phyloP scores from a whole-genome alignment of 2,888 invertebrate genomes.

The Amphipoea lucens region DNA sequence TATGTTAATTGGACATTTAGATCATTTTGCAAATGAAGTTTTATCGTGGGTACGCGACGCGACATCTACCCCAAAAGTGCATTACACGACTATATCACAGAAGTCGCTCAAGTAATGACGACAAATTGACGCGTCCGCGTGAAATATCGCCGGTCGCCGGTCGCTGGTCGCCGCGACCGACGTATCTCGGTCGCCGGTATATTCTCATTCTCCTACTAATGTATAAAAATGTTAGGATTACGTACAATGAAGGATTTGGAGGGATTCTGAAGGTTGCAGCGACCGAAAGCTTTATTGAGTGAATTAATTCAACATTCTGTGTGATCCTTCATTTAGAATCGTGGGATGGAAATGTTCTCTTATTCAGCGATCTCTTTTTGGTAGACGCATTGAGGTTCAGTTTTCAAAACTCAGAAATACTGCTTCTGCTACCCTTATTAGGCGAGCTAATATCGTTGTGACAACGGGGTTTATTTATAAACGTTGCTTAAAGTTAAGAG shows the following conservation, averaged over 20 bases:
- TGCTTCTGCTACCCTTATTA: background rate
- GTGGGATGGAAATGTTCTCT: conserved; percentile 39
- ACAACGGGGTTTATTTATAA: too few relatives aligned
- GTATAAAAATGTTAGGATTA: conserved; percentile 71
- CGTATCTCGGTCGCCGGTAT: conserved; percentile 51
- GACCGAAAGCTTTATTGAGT: conserved; percentile 58
- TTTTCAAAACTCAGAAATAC: background rate
- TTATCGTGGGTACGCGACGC: conserved; percentile 41
- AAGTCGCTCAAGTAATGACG: conserved; percentile 70
- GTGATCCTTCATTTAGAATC: conserved; percentile 55
- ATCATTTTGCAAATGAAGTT: conserved; percentile 39
- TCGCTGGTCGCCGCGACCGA: conserved; percentile 31
- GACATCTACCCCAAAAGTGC: conserved; percentile 58
- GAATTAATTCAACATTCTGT: conserved; percentile 62
- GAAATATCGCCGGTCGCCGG: conserved; percentile 65
- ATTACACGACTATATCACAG: conserved; percentile 53
- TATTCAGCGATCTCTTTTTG: conserved; percentile 25
- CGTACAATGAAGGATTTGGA: conserved; percentile 66
- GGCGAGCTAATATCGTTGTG: background rate
- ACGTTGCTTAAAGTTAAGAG: too few relatives aligned
- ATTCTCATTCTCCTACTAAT: conserved; percentile 68
- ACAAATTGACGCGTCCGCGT: conserved; percentile 71
- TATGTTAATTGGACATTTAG: conserved; percentile 13
- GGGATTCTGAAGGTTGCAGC: conserved; percentile 61
- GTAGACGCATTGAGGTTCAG: background rate